These are phyloP conservation scores for Lithosia quadra DNA, from an alignment of 2,888 invertebrate species.

Conservation along the genomic window DNA sequence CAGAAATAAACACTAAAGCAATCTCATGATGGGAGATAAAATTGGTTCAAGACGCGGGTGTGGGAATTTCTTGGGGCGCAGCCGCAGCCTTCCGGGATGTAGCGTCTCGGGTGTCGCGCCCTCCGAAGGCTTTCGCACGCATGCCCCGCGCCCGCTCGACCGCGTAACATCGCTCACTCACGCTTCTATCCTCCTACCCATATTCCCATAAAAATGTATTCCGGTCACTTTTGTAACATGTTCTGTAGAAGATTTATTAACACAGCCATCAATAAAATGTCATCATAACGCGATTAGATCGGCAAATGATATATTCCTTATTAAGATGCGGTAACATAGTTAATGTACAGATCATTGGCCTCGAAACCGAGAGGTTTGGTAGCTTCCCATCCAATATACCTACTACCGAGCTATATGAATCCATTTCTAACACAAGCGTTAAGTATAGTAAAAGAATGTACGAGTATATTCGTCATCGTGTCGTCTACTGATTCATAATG, in stretches of 20 bases:
- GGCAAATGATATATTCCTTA: conserved; percentile 2
- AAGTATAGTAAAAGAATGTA: not conserved
- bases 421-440: not conserved
- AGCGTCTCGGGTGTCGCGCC: conserved; percentile 75
- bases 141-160: conserved; percentile 69
- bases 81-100: conserved; percentile 86
- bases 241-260: conserved; percentile 4
- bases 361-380: conserved; percentile 1
- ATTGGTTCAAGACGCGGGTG: conserved; percentile 47
- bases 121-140: conserved; percentile 76
- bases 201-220: conserved; percentile 38
- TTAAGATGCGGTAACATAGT: not conserved
- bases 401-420: not conserved
- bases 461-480: not conserved
- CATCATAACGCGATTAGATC: not conserved
- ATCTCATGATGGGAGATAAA: conserved; percentile 34
- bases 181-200: conserved; percentile 60
- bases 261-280: conserved; percentile 4
- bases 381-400: not conserved
- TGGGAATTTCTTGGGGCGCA: conserved; percentile 65
- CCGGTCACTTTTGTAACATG: conserved; percentile 20
- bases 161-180: conserved; percentile 67
- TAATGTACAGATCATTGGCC: conserved; percentile 2
- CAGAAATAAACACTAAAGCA: not conserved
- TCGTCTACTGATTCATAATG: not conserved